Percentiles rank a stretch among this genome's conserved stretches.
Conservation (phyloP, 2,113 vertebrate genomes). For the Oxyura jamaicensis region DNA sequence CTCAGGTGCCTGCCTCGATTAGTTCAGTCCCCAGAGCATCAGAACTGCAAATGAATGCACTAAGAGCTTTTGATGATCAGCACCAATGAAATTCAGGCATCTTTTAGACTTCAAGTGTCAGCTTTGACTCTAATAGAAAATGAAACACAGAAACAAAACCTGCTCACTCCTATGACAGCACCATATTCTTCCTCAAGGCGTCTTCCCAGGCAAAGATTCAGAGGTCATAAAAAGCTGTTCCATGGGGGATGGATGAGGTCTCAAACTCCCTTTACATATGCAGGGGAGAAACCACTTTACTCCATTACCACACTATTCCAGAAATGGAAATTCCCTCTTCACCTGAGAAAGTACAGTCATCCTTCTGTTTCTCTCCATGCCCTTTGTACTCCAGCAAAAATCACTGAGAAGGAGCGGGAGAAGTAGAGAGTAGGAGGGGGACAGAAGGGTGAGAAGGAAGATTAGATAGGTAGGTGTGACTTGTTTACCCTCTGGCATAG, state of each 20-base stretch:
- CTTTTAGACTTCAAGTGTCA: neutral
- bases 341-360: neutral
- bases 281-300: neutral
- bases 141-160: neutral
- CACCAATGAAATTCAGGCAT: neutral
- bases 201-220: neutral
- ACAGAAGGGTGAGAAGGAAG: neutral
- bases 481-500: neutral
- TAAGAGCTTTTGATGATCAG: neutral
- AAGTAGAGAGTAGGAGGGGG: neutral
- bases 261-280: neutral
- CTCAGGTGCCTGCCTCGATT: neutral
- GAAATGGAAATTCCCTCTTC: neutral
- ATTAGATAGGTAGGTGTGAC: neutral
- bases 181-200: neutral
- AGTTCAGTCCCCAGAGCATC: neutral
- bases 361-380: neutral
- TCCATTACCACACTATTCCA: neutral
- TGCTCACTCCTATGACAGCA: neutral
- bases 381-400: neutral
- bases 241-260: neutral
- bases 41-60: neutral
- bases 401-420: neutral
- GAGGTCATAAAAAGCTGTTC: neutral
- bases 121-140: neutral